phyloP scores from a whole-genome alignment of 2,888 invertebrate genomes.

The Acronicta aceris region DNA sequence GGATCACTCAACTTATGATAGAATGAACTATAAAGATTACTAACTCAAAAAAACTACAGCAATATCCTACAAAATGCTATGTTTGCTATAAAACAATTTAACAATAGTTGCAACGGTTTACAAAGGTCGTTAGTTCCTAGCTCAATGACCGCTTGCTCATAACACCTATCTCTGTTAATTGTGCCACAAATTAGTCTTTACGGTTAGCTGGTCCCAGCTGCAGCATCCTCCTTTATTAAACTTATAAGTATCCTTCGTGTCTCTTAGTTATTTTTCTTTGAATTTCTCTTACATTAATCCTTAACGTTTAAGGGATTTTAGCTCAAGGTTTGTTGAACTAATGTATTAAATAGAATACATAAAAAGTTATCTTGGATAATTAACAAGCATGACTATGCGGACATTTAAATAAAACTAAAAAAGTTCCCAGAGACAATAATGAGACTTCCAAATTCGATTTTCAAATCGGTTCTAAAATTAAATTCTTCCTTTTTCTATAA shows the following conservation, averaged over 20 bases:
- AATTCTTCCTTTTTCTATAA: no score
- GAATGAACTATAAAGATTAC: no score
- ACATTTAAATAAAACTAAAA: constrained; percentile 4
- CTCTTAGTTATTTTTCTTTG: constrained; percentile 23
- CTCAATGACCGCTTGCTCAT: constrained; percentile 22
- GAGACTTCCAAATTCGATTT: constrained; percentile 13
- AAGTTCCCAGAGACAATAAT: not conserved
- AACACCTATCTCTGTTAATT: constrained; percentile 48
- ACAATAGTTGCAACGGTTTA: constrained; percentile 9
- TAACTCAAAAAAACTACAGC: no score
- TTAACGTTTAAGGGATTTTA: constrained; percentile 2
- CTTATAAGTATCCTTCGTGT: constrained; percentile 8
- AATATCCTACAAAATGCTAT: no score
- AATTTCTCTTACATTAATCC: constrained; percentile 6
- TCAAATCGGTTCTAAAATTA: no score
- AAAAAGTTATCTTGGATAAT: no score
- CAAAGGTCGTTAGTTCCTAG: constrained; percentile 30
- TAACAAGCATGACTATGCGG: no score
- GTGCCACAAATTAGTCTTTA: constrained; percentile 43
- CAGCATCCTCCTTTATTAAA: constrained; percentile 36
- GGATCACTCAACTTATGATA: no score
- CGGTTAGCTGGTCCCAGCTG: constrained; percentile 34
- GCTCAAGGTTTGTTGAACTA: not conserved
- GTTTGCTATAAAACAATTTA: constrained; percentile 13
- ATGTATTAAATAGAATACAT: no score